These are phyloP conservation scores for Campaea margaritaria DNA, from an alignment of 2,888 invertebrate species.

Conservation along the genomic window DNA sequence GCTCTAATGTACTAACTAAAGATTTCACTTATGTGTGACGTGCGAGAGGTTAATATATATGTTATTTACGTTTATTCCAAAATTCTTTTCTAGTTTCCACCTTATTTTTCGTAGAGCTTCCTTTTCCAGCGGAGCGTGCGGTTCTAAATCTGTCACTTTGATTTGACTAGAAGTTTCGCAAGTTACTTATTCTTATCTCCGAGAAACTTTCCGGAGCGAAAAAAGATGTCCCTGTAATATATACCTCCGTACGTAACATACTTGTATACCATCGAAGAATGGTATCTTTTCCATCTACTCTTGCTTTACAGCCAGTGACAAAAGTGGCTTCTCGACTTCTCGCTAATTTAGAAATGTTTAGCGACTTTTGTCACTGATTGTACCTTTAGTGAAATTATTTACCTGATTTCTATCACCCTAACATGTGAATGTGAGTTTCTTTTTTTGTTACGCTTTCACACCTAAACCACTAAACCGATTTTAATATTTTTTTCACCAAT, in stretches of 20 bases:
- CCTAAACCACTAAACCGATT: too few species aligned
- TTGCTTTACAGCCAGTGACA: too few species aligned
- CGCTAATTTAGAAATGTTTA: too few species aligned
- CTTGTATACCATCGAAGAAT: background rate
- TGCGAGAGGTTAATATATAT: background rate
- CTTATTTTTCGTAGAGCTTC: constrained; percentile 14
- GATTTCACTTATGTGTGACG: too few species aligned
- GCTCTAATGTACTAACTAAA: background rate
- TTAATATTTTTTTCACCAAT: too few species aligned
- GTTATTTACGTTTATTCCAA: background rate
- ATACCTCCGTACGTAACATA: background rate
- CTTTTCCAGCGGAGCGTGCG: constrained; percentile 4
- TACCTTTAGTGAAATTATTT: background rate
- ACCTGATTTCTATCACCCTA: background rate
- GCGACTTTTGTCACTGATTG: too few species aligned
- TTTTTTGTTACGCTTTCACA: too few species aligned
- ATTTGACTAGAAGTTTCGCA: constrained; percentile 20
- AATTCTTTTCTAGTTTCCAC: background rate
- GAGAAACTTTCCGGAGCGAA: constrained; percentile 11
- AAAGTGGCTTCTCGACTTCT: too few species aligned
- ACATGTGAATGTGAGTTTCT: background rate
- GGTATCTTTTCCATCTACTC: too few species aligned
- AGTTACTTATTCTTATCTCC: constrained; percentile 20
- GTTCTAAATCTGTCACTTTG: constrained; percentile 24
- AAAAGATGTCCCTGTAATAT: background rate